These are phyloP conservation scores for Cataglyphis livida DNA, from an alignment of 2,888 invertebrate species.

Conservation along the genomic window DNA sequence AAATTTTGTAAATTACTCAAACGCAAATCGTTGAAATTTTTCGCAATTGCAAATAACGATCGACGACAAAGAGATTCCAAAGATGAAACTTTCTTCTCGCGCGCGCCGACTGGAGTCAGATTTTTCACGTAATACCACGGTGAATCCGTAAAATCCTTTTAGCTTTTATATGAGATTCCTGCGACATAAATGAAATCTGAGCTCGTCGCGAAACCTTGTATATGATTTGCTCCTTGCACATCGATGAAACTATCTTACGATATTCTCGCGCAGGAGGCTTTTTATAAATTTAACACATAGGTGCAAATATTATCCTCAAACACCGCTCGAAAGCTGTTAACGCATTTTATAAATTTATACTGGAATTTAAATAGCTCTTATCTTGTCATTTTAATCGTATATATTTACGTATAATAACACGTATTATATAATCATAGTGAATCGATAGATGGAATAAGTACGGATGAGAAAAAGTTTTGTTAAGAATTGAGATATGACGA, in stretches of 20 bases:
- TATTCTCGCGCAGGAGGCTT: neutral
- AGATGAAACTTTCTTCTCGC: neutral
- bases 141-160: constrained; percentile 30
- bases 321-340: constrained; percentile 20
- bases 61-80: neutral
- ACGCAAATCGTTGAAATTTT: neutral
- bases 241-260: neutral
- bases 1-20: neutral
- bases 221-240: constrained; percentile 18
- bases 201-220: constrained; percentile 5
- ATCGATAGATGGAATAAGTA: neutral
- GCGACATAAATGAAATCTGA: constrained; percentile 35
- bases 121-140: constrained; percentile 27
- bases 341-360: neutral
- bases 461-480: neutral
- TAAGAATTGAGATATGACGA: neutral
- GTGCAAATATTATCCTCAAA: constrained; percentile 16
- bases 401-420: neutral
- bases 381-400: neutral
- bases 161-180: constrained; percentile 43
- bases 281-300: constrained; percentile 5
- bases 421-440: neutral
- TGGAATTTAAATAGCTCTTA: neutral
- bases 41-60: neutral
- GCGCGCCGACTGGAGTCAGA: constrained; percentile 9